Base-by-base conservation (phyloP, 2,113 vertebrate genomes). In the Heptranchias perlo region DNA sequence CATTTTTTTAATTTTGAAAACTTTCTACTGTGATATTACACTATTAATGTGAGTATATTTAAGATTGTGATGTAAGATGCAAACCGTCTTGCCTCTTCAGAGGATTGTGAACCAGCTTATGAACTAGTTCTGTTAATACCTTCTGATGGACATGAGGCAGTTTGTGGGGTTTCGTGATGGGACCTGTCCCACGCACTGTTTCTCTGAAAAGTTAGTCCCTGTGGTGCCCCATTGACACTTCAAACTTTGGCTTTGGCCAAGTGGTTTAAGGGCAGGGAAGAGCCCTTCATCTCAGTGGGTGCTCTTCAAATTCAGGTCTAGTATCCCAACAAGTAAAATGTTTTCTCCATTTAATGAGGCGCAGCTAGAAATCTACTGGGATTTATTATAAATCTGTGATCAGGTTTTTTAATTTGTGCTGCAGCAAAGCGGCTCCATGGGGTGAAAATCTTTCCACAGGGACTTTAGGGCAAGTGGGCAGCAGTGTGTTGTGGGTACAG, bases 91-190 rank as follows among this genome's bases (percentile, higher is more conserved):
- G 96, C 96, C 82, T 4, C 92, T 96, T 96, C 96, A 95, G 96
- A 97, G 97, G 97, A 97, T 97, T 98, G 97, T 98, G 98, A 98
- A 98, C 97, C 97, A 97, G 96, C 97, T 97, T 93, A 97, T 98
- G 98, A 98, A 97, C 97, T 97, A 97, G 97, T 97, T 95, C 96
- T 73, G 52, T 97, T 94, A 95, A 67, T n/a, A 87, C 96, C 96
- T 62, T 67, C 8, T 21, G 52, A 96, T 28, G 61, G 23, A 86
- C 96, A 49, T 25, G 73, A 35, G 39, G 16, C 65, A 94, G n/a
- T 93, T 96, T 78, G 62, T 39, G 16, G 94, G 92, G 84, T 91
- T 96, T 39, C 73, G 44, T 96, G 76, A 95, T 96, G 96, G 86
- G 96, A 96, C 96, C 62, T 87, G 25, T 58, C 94, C 94, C 87